phyloP scores from a whole-genome alignment of 37 sponge, comb jelly and placozoan genomes.

The Aplysina aerophoba region DNA sequence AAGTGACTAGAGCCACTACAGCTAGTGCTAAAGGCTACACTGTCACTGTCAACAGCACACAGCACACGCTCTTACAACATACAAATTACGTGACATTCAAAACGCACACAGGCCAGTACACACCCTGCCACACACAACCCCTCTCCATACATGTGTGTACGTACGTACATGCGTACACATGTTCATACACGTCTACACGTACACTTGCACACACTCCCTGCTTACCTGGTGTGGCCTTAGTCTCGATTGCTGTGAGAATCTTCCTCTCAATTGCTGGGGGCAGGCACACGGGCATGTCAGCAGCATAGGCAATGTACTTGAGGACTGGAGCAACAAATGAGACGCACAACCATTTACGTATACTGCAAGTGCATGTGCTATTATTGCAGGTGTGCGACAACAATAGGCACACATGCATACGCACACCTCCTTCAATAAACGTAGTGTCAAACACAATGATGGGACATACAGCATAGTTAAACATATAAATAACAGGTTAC shows the following conservation, averaged over 20 bases:
- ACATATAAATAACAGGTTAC: too few relatives aligned
- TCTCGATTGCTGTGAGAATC: slow-evolving; percentile 36
- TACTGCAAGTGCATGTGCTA: background rate
- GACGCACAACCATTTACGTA: background rate
- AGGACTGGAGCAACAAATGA: slow-evolving; percentile 32
- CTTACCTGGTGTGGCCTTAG: slow-evolving; percentile 16
- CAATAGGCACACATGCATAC: background rate
- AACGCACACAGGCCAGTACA: background rate
- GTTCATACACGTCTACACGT: background rate
- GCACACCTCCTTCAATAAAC: too few relatives aligned
- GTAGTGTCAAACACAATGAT: too few relatives aligned
- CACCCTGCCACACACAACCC: background rate
- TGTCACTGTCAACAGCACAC: too few relatives aligned
- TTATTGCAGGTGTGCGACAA: background rate
- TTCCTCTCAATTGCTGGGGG: slow-evolving; percentile 44
- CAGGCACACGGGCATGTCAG: slow-evolving; percentile 68
- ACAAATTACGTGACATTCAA: too few relatives aligned
- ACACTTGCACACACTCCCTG: background rate
- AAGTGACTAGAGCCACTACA: too few relatives aligned
- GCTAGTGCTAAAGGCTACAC: too few relatives aligned
- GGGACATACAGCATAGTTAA: too few relatives aligned
- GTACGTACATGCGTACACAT: background rate
- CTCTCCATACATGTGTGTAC: background rate
- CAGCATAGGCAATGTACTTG: slow-evolving; percentile 73
- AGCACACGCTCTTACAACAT: too few relatives aligned